Base-by-base conservation (phyloP, 2,888 invertebrate species). In the Hypena proboscidalis region DNA sequence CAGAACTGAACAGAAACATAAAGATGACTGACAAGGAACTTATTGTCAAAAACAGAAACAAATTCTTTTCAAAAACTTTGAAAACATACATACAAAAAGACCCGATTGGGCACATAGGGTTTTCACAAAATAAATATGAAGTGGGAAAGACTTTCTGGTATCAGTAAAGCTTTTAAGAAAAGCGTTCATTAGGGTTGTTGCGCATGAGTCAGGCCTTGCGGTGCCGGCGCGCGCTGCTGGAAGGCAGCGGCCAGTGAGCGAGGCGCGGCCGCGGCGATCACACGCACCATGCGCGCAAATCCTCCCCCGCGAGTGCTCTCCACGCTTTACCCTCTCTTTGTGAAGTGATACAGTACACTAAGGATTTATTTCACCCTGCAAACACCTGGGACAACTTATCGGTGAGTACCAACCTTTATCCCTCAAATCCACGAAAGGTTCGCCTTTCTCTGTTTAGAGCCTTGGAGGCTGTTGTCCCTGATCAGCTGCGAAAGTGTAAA, bases 401-500 rank as follows among this genome's bases (percentile, higher is more conserved):
- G 70, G 83, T 84, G 68, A 77, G 74, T 60, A 14, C 10, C 37
- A 14, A 25, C 13, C 27, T 32, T 7, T 8, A n/a, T n/a, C n/a
- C n/a, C n/a, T n/a, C n/a, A n/a, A n/a, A n/a, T n/a, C n/a, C n/a
- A n/a, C n/a, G n/a, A n/a, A n/a, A n/a, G n/a, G n/a, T n/a, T n/a
- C n/a, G n/a, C 70, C 74, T 76, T 72, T 75, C 37, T 7, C 60
- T n/a, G n/a, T n/a, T n/a, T n/a, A n/a, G n/a, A 54, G 60, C 44
- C 58, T 52, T 58, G 66, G 70, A 62, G 53, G 58, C 32, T 44
- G 51, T 40, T 32, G 41, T 54, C 43, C 58, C 49, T 62, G 75
- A 85, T 85, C 85, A 86, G 82, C 84, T 85, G 87, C 80, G 78
- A 87, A 83, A 85, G 82, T 79, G 64, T 74, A 62, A 69, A 63